Conservation (phyloP, 2,113 vertebrate species). For the Nicator chloris region DNA sequence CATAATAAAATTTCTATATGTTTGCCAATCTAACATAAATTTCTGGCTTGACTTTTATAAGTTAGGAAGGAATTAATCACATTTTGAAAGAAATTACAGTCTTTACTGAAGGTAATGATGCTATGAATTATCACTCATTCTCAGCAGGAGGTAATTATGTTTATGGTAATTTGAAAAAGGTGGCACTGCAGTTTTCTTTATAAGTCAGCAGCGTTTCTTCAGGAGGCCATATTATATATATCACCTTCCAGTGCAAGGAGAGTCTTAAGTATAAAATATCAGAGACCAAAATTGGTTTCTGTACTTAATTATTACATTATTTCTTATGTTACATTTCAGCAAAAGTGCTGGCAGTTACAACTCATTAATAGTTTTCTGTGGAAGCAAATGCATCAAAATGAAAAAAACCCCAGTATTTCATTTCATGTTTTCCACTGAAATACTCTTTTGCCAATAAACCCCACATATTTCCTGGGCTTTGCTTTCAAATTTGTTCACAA, state of each 20-base stretch:
- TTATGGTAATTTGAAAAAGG: constrained; percentile 19
- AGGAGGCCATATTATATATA: not conserved
- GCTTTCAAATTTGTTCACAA: not conserved
- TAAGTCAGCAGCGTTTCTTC: constrained; percentile 11
- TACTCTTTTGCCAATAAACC: not conserved
- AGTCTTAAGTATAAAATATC: not conserved
- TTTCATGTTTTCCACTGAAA: not conserved
- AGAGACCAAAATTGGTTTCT: not conserved
- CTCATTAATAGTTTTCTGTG: not conserved
- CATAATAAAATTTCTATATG: not conserved
- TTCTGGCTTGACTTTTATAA: not conserved
- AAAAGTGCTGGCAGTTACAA: not conserved
- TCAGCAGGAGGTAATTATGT: constrained; percentile 49
- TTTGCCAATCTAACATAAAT: not conserved
- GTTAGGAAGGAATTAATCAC: constrained; percentile 39
- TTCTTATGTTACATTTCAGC: not conserved
- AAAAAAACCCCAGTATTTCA: not conserved
- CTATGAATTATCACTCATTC: constrained; percentile 27
- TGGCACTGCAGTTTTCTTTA: not conserved
- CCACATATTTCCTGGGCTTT: not conserved
- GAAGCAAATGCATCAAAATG: not conserved
- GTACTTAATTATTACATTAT: not conserved
- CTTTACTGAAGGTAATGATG: constrained; percentile 51
- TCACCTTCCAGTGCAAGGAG: not conserved
- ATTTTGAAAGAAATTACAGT: constrained; percentile 56